Percentiles rank a stretch among this genome's conserved stretches.
phyloP scores from a whole-genome alignment of 2,113 vertebrate species.

The Eulemur macaco region DNA sequence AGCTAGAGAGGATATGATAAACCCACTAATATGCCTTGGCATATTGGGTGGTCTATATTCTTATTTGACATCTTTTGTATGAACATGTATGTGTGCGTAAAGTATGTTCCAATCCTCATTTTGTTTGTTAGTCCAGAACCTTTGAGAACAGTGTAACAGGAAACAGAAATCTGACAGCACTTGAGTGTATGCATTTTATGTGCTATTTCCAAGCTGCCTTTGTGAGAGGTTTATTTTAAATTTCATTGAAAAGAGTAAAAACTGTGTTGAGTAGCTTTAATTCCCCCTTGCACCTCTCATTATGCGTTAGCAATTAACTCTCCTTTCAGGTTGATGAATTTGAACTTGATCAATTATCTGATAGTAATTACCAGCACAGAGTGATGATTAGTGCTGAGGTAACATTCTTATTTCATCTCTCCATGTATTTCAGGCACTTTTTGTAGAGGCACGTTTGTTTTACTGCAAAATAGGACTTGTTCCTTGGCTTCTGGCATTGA shows the following conservation, averaged over 20 bases:
- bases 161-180: neutral
- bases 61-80: neutral
- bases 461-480: conserved; percentile 5
- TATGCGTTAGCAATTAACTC: conserved; percentile 75
- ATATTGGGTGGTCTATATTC: neutral
- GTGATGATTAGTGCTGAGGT: conserved; percentile 56
- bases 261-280: conserved; percentile 43
- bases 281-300: conserved; percentile 60
- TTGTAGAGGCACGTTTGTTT: neutral
- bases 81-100: neutral
- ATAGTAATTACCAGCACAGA: conserved; percentile 69
- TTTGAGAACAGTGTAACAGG: neutral
- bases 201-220: conserved; percentile 55
- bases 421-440: conserved; percentile 29
- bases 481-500: conserved; percentile 52
- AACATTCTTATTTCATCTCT: conserved; percentile 59
- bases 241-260: conserved; percentile 23
- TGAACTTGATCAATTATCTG: conserved; percentile 79
- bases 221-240: conserved; percentile 67
- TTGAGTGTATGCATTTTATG: conserved; percentile 32
- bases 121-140: neutral
- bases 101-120: neutral
- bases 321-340: conserved; percentile 74
- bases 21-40: neutral
- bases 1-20: neutral